Percentiles rank a stretch among this genome's conserved stretches.
These are phyloP conservation scores for Agonopterix alstromeriana DNA, from an alignment of 2,888 invertebrate species.

Conservation along the genomic window DNA sequence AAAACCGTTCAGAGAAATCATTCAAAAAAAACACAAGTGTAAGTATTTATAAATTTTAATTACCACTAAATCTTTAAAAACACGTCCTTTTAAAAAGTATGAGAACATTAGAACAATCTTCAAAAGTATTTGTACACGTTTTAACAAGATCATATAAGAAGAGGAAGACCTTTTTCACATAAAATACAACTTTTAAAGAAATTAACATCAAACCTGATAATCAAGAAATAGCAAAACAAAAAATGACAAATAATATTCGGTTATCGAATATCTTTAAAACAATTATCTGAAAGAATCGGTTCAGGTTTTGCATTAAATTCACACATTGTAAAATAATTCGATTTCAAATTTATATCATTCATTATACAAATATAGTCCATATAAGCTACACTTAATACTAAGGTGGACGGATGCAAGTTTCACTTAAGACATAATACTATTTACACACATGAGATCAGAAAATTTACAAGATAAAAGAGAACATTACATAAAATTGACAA, in stretches of 20 bases:
- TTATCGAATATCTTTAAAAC: too few relatives aligned
- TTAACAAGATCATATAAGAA: neutral
- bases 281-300: too few relatives aligned
- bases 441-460: constrained; percentile 68
- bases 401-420: constrained; percentile 32
- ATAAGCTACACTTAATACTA: neutral
- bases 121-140: constrained; percentile 5
- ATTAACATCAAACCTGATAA: too few relatives aligned
- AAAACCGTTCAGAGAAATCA: too few relatives aligned
- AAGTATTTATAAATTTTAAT: constrained; percentile 12
- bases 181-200: too few relatives aligned
- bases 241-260: too few relatives aligned
- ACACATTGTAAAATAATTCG: too few relatives aligned
- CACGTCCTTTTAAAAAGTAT: constrained; percentile 7
- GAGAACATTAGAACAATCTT: constrained; percentile 10
- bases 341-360: neutral
- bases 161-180: too few relatives aligned
- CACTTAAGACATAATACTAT: constrained; percentile 36
- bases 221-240: too few relatives aligned
- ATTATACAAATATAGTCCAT: neutral
- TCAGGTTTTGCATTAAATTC: too few relatives aligned
- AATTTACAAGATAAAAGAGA: constrained; percentile 52
- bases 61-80: constrained; percentile 4
- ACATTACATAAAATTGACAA: constrained; percentile 18
- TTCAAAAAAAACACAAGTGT: constrained; percentile 4